phyloP scores from a whole-genome alignment of 2,888 invertebrate genomes.

The Epsilonema sp. region DNA sequence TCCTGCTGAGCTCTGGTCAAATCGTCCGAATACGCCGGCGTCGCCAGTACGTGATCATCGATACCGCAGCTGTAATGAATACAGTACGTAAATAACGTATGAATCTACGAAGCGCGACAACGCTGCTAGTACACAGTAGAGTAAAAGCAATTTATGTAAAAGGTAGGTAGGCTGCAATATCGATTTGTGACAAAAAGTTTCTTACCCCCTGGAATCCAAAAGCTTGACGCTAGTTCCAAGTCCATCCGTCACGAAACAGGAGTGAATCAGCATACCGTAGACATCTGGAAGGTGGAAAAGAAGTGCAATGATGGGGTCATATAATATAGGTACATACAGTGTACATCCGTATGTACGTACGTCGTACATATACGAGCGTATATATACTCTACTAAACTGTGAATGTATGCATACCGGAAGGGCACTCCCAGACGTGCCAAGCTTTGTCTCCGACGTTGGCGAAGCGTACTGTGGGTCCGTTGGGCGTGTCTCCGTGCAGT shows the following conservation, averaged over 20 bases:
- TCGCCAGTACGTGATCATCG: constrained; percentile 5
- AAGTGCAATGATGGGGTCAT: no score
- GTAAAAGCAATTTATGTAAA: no score
- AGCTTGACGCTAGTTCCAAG: constrained; percentile 4
- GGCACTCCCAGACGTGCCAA: constrained; percentile 10
- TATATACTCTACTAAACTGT: no score
- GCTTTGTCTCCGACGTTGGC: constrained; percentile 9
- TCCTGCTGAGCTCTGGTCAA: constrained; percentile 6
- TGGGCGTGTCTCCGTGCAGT: constrained; percentile 6
- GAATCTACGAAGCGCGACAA: no score
- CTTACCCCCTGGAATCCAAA: constrained; percentile 9
- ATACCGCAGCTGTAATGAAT: constrained; percentile 6
- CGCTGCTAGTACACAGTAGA: no score
- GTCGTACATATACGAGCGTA: no score
- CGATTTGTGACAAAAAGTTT: no score
- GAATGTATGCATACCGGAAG: constrained; percentile 6
- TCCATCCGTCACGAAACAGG: constrained; percentile 8
- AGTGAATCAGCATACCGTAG: constrained; percentile 10
- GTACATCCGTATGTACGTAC: no score
- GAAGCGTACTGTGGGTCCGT: constrained; percentile 8
- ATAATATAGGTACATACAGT: no score
- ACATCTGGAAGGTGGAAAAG: no score
- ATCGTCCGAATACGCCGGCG: constrained; percentile 6
- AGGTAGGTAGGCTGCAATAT: no score
- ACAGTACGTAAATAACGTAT: not conserved